phyloP scores from a whole-genome alignment of 1,140 invertebrate species.

The Drosophila arizonae region DNA sequence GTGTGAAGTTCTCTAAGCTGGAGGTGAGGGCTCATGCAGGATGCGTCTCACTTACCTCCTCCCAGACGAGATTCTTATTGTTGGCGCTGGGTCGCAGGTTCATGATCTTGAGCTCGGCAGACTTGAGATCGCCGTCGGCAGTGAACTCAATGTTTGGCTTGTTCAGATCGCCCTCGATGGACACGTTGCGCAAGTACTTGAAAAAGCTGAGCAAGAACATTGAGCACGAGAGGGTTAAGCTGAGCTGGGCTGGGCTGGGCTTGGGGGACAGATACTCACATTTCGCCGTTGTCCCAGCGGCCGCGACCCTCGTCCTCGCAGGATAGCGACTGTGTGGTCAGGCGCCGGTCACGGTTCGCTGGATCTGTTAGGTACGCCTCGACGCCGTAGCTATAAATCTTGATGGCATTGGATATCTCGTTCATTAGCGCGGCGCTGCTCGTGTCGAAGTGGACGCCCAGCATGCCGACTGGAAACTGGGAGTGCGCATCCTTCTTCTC shows the following conservation, averaged over 20 bases:
- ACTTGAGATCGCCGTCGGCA: conserved; percentile 92
- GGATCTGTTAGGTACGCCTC: conserved; percentile 92
- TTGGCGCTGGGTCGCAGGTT: conserved; percentile 92
- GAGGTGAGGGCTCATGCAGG: conserved; percentile 46
- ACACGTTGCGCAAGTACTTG: conserved; percentile 92
- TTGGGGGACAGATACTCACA: conserved; percentile 50
- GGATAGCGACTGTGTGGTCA: conserved; percentile 90
- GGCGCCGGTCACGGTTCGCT: conserved; percentile 86
- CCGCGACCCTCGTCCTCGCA: conserved; percentile 84
- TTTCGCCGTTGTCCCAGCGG: conserved; percentile 82
- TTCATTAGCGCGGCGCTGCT: conserved; percentile 90
- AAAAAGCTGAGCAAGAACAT: conserved; percentile 83
- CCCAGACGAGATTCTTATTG: conserved; percentile 91
- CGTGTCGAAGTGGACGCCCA: conserved; percentile 96
- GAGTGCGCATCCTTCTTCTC: conserved; percentile 89
- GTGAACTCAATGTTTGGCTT: conserved; percentile 94
- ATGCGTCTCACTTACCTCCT: conserved; percentile 88
- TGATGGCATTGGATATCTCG: conserved; percentile 94
- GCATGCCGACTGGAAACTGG: conserved; percentile 95
- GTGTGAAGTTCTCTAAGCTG: neutral
- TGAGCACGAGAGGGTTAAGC: neutral
- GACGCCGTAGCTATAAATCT: conserved; percentile 95
- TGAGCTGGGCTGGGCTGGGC: neutral
- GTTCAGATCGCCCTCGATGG: conserved; percentile 89
- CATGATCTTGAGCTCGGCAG: conserved; percentile 95